Evolutionary conservation across 2,888 invertebrate species (phyloP), one percentile per base, ranked within the genome.

Genomic region (Lasioglossum calceatum): DNA sequence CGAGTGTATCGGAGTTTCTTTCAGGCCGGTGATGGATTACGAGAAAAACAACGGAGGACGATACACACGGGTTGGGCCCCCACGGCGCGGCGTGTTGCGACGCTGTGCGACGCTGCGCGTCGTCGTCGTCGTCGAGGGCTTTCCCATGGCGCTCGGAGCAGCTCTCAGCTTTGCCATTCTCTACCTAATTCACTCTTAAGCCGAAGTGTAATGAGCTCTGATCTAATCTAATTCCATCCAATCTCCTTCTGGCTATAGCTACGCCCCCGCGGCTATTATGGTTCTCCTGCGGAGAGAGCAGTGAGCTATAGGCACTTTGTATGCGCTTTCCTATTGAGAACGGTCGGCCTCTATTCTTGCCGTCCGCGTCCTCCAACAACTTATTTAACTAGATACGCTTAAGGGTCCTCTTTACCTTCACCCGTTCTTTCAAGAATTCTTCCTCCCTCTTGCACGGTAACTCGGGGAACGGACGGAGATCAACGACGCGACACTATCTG

Each of bases 221-320:
- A 91, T 91, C 87, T 91, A 91, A 91, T 90, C 88, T 90, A 91
- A 90, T 91, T 88, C 87, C 84, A 76, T 88, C 87, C 88, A 85
- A 89, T 87, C 87, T 91, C 84, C 85, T 84, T 73, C 70, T 42
- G 64, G 82, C 81, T 87, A 85, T 84, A 74, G 77, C 61, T 77
- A 80, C 74, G 82, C 76, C 90, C 58, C 84, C 81, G 81, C 73
- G 81, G 80, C 82, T 87, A 87, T 88, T 85, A 88, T 79, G 81
- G 58, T 79, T 82, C 83, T 72, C 79, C 78, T 64, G 77, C 80
- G 82, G 77, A 74, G 77, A 76, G 58, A 58, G n/a, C 58, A 58
- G 71, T 67, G 47, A 84, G 77, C 83, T 85, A 82, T 75, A 86
- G 89, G 58, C 79, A 85, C 87, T 87, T 85, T 85, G 74, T 83